Evolutionary conservation across 2,113 vertebrate genomes (phyloP), one percentile per base, ranked within the genome.

Genomic region (Erythrocercus mccallii): DNA sequence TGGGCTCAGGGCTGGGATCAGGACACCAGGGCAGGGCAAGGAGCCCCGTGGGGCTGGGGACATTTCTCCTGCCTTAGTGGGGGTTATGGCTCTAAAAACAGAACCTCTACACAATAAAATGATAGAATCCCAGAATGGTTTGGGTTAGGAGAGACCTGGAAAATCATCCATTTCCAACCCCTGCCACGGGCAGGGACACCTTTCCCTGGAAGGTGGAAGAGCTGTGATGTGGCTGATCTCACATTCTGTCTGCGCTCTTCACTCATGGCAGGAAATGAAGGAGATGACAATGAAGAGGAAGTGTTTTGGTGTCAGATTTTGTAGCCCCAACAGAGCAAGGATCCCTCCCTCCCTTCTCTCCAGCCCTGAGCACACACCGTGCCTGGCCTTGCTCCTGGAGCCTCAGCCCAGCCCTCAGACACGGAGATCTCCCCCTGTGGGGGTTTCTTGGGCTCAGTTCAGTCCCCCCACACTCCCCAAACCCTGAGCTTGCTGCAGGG

Each of bases 361-460:
- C 28, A 7, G 4, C 0, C 0, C 47, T 15, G 33, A 60, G 79
- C 68, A 47, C 69, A 25, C 8, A 2, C 30, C 6, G 2, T 21
- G 37, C 40, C 61, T 33, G 18, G 47, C 54, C 40, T 25, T 5
- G 18, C 38, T 37, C 68, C 47, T 11, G 50, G 7, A 8, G 30
- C 58, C 64, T 35, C 88, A 72, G 48, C 44, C 78, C 78, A 18
- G 2, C 79, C 54, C 44, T 81, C 4, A 2, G 0, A 30, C 30
- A 0, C 2, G 0, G 71, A 61, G 11, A 38, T 6, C 11, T 78
- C 45, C 45, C 3, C 0, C 50, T 16, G 50, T 0, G 1, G n/a
- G 40, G 12, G 60, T 20, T 61, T 42, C 45, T 2, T 42, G 51
- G n/a, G 15, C 27, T 82, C 45, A 30, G 45, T 56, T 37, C 61